A percentile compares a stretch with the other conserved stretches of the same genome.
These are phyloP conservation scores for Pelodiscus sinensis DNA, from an alignment of 2,113 vertebrate species.

Conservation along the genomic window DNA sequence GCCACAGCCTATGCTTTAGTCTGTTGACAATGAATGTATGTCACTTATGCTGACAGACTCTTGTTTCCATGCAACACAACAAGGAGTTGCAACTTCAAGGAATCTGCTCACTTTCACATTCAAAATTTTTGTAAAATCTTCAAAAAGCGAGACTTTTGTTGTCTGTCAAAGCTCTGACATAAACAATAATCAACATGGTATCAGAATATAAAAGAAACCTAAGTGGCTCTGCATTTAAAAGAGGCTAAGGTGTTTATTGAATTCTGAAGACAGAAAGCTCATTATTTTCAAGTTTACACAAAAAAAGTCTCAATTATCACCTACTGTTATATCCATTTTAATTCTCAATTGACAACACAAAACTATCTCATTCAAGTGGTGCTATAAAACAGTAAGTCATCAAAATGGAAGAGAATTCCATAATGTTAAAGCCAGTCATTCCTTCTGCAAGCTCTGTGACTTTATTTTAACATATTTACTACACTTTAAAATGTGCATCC, in stretches of 20 bases:
- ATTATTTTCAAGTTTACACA: conserved; percentile 12
- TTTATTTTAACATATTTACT: background rate
- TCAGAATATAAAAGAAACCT: conserved; percentile 43
- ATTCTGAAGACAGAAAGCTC: conserved; percentile 28
- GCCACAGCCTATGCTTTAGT: background rate
- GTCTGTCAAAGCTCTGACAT: background rate
- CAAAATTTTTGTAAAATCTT: background rate
- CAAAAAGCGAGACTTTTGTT: background rate
- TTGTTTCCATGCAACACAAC: background rate
- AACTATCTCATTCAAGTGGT: background rate
- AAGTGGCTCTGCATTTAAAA: conserved; percentile 43
- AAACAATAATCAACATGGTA: conserved; percentile 6
- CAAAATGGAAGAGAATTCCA: background rate
- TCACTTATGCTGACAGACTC: background rate
- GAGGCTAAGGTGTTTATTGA: conserved; percentile 27
- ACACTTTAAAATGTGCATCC: background rate
- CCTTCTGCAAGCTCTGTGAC: background rate
- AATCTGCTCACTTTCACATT: background rate
- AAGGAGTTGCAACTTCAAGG: background rate
- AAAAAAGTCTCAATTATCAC: conserved; percentile 36
- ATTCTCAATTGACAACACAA: background rate
- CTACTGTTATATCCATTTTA: conserved; percentile 3
- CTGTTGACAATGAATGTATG: background rate
- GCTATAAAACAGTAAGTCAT: background rate
- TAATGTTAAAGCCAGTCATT: background rate